Conservation (phyloP, 2,888 invertebrate genomes). For the Nesidiocoris tenuis region DNA sequence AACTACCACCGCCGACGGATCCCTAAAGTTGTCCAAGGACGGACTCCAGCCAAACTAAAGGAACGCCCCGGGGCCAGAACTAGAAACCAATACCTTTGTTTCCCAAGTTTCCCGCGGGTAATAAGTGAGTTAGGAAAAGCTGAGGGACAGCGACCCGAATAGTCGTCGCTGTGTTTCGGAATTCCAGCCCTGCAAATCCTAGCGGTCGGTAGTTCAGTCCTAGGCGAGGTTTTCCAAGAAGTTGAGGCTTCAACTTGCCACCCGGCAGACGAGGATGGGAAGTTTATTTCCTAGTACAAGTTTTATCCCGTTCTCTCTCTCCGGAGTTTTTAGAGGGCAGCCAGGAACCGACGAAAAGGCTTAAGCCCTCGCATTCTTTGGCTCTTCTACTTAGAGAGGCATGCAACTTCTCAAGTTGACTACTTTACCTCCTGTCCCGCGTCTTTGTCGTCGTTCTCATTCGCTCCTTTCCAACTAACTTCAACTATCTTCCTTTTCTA, state of each 20-base stretch:
- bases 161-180: not conserved
- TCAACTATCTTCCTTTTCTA: not conserved
- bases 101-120: conserved; percentile 20
- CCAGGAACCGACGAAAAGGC: too few species aligned
- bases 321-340: too few species aligned
- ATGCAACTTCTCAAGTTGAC: not conserved
- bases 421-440: not conserved
- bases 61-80: not conserved
- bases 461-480: not conserved
- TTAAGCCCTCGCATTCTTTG: not conserved
- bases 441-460: not conserved
- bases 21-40: not conserved
- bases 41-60: not conserved
- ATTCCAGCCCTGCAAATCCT: not conserved
- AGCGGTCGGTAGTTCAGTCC: not conserved
- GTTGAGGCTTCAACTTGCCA: conserved; percentile 30
- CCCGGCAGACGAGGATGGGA: not conserved
- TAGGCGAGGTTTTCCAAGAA: not conserved
- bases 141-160: not conserved
- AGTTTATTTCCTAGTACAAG: conserved; percentile 6
- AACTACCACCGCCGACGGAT: not conserved
- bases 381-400: not conserved
- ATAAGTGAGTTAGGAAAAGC: conserved; percentile 31
- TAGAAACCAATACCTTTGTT: conserved; percentile 37
- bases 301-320: not conserved